Evolutionary conservation across 1,140 invertebrate species (phyloP).

Genomic region (Plodia interpunctella): DNA sequence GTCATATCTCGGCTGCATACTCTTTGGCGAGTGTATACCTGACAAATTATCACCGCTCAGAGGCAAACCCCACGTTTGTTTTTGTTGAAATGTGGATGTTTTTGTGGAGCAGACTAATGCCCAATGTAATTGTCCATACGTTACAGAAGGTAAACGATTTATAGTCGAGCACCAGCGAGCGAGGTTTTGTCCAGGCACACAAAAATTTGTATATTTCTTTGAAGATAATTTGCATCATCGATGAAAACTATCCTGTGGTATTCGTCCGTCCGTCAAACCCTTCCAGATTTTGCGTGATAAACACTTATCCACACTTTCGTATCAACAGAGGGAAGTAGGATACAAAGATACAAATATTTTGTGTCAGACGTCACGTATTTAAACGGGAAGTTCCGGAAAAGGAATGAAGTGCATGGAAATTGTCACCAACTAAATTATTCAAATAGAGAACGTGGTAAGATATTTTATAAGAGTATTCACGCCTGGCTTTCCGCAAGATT

Average conservation of each 20-base stretch:
- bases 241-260: no score
- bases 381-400: background rate
- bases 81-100: constrained; percentile 67
- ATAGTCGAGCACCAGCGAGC: background rate
- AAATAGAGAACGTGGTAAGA: constrained; percentile 26
- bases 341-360: no score
- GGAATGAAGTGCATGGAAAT: constrained; percentile 31
- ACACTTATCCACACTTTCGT: no score
- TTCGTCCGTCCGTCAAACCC: no score
- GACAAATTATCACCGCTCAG: constrained; percentile 66
- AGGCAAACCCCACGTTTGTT: constrained; percentile 70
- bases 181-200: background rate
- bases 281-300: no score
- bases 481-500: no score
- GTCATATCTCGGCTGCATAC: constrained; percentile 18
- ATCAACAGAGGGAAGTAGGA: no score
- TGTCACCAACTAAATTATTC: constrained; percentile 57
- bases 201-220: no score
- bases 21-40: constrained; percentile 52
- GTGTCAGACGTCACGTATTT: no score
- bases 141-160: constrained; percentile 24
- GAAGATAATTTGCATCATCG: no score
- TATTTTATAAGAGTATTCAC: background rate
- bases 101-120: constrained; percentile 62
- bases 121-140: constrained; percentile 46